A percentile compares a stretch with the other conserved stretches of the same genome.
These are phyloP conservation scores for Pipistrellus pipistrellus DNA, from an alignment of 2,797 vertebrate species.

Conservation along the genomic window DNA sequence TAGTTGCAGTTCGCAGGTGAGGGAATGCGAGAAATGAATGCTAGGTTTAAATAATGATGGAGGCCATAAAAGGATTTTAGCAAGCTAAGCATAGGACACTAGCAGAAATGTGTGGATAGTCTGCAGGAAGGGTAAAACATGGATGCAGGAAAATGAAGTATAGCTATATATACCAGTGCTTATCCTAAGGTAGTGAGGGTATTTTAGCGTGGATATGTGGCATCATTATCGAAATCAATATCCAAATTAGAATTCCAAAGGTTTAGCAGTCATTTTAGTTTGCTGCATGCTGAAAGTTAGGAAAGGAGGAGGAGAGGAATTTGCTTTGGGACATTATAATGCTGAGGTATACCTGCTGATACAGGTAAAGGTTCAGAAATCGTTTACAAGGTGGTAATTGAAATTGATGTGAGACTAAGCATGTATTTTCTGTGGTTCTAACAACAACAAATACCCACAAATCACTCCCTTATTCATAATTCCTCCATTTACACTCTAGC, in stretches of 20 bases:
- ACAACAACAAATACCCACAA: not conserved
- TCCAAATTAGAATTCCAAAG: conserved; percentile 39
- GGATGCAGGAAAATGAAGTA: not conserved
- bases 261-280: not conserved
- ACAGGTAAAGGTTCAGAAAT: not conserved
- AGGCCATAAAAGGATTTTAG: conserved; percentile 35
- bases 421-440: conserved; percentile 13
- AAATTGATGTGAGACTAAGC: not conserved
- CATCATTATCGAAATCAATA: not conserved
- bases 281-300: not conserved
- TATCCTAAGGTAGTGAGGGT: not conserved
- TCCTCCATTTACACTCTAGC: not conserved
- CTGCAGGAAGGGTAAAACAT: not conserved
- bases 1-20: not conserved
- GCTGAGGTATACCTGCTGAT: not conserved
- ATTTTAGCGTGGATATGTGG: not conserved
- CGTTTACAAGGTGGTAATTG: not conserved
- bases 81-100: not conserved
- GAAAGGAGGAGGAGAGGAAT: not conserved
- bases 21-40: conserved; percentile 25
- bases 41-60: conserved; percentile 47
- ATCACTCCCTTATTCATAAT: not conserved
- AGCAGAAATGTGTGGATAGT: not conserved
- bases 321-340: not conserved
- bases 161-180: not conserved